These are phyloP conservation scores for Calliopsis andreniformis DNA, from an alignment of 1,140 invertebrate genomes.

Conservation along the genomic window DNA sequence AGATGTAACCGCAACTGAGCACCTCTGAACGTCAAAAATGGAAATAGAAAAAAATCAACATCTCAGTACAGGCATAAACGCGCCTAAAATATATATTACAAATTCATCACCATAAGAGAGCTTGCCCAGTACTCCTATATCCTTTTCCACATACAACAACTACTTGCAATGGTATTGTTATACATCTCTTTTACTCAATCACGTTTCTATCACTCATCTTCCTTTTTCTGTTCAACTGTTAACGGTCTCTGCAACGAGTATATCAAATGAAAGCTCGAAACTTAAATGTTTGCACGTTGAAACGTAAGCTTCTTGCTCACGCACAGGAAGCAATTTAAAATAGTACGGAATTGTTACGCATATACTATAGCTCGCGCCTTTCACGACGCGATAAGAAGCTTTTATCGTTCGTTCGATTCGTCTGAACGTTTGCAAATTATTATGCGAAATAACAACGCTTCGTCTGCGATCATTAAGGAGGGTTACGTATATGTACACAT, in stretches of 20 bases:
- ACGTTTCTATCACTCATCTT: not conserved
- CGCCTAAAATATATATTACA: not conserved
- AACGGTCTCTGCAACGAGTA: constrained; percentile 38
- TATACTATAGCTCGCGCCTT: constrained; percentile 24
- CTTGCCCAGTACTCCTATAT: not conserved
- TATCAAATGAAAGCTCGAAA: constrained; percentile 42
- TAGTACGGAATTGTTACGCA: constrained; percentile 20
- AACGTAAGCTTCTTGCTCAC: constrained; percentile 20
- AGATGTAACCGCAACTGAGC: no score
- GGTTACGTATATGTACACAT: not conserved
- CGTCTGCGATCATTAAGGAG: not conserved
- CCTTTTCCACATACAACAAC: no score
- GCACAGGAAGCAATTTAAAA: constrained; percentile 30
- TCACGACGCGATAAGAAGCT: constrained; percentile 9
- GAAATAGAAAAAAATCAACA: not conserved
- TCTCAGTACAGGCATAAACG: not conserved
- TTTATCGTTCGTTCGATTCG: not conserved
- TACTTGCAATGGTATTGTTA: no score
- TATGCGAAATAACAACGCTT: constrained; percentile 34
- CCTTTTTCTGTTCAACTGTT: not conserved
- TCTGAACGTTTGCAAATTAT: constrained; percentile 5
- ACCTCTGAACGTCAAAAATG: no score
- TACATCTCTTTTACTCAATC: no score
- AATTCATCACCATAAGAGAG: constrained; percentile 3
- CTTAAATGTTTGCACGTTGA: constrained; percentile 15